Evolutionary conservation across 2,888 invertebrate genomes (phyloP).

Genomic region (Pycnomerus fuliginosus): DNA sequence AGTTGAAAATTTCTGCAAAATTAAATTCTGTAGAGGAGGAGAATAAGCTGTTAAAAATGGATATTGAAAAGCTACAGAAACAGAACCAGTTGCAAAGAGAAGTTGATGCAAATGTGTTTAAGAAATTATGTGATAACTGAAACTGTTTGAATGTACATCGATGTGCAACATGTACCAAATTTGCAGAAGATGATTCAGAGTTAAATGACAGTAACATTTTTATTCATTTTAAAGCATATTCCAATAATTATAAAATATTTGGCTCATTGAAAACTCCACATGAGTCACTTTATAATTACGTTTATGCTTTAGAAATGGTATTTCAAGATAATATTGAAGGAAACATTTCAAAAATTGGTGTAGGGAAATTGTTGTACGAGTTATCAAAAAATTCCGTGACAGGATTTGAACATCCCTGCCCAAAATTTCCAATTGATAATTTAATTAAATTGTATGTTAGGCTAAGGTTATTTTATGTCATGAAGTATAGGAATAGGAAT

Average conservation of each 20-base stretch:
- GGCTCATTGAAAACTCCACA: slow-evolving; percentile 12
- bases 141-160: slow-evolving; percentile 14
- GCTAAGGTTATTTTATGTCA: too few relatives aligned
- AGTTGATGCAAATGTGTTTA: neutral
- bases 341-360: neutral
- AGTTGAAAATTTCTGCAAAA: neutral
- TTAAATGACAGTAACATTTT: slow-evolving; percentile 9
- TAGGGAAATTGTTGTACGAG: neutral
- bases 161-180: slow-evolving; percentile 12
- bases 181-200: slow-evolving; percentile 4
- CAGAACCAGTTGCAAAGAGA: neutral
- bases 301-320: slow-evolving; percentile 8
- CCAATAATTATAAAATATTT: slow-evolving; percentile 5
- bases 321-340: slow-evolving; percentile 9
- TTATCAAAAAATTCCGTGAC: neutral
- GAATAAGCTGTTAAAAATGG: neutral
- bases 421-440: slow-evolving; percentile 9
- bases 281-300: slow-evolving; percentile 10
- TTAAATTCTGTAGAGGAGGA: neutral
- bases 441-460: slow-evolving; percentile 8
- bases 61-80: neutral
- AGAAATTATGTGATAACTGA: neutral
- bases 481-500: too few relatives aligned
- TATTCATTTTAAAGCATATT: slow-evolving; percentile 19
- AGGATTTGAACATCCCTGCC: slow-evolving; percentile 9